Base-by-base conservation (phyloP, 2,888 invertebrate species). In the Aplocera efformata region DNA sequence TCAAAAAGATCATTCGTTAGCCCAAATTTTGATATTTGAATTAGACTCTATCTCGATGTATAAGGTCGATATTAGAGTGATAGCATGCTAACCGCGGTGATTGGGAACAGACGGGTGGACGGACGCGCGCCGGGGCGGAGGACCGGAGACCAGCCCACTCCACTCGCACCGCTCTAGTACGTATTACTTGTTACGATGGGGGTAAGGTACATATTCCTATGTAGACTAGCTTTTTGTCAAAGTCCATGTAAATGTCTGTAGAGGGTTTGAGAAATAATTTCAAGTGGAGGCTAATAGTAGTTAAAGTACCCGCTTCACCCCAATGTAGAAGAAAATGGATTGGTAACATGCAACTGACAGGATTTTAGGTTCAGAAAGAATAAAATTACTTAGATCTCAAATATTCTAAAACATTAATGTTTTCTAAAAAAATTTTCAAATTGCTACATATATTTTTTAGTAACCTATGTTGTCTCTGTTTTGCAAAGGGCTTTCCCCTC, bases 141-240 rank as follows among this genome's bases (percentile, higher is more conserved):
- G 94, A 75, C 93, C 94, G 68, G 95, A 95, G 91, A 93, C 94
- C 83, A 94, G 94, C 75, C 95, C 95, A 68, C 92, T 95, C 66
- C 94, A 94, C 85, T 93, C 93, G 67, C 94, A 94, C 85, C 90
- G 94, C 90, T 93, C 94, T 82, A 94, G 95, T 95, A 94, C 83
- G 95, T 94, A 90, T 76, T 24, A 37, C 31, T 32, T 42, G 32
- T 27, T 36, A 37, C n/a, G 37, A 32, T 30, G 25, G 31, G 34
- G 37, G 37, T 40, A 53, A 40, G 37, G 38, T 46, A 38, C 42
- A 33, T 9, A 22, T 41, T 46, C 20, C 43, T 22, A 30, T 25
- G 25, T 32, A 34, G 13, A 20, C 13, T 32, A 33, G 32, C 27
- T 43, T 32, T 21, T 27, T 43, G 37, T 43, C 24, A 32, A 32